Evolutionary conservation across 1,140 invertebrate species (phyloP), one percentile per base, ranked within the genome.

Genomic region (Lutraria rhynchaena): DNA sequence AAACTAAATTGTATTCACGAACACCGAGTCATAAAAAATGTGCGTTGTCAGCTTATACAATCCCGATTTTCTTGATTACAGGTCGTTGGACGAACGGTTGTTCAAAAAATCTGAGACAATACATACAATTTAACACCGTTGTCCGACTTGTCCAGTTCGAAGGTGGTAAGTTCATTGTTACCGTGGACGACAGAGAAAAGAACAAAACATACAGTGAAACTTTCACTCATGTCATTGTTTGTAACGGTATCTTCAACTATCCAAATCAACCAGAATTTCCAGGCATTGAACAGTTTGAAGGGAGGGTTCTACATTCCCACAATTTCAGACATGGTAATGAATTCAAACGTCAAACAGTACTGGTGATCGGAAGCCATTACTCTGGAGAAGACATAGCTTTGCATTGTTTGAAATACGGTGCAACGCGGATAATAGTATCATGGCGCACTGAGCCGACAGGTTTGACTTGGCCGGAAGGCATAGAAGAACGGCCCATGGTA

Each of bases 231-330:
- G 63, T 84, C 17, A 63, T 84, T 3, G 63, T 81, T 0, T 70
- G 76, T 3, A 33, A 3, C 17, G 82, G 82, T 19, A 74, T 69
- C 15, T 84, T 84, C 27, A 60, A 49, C 9, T 7, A 53, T 7
- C 77, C 77, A 31, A 81, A 81, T 31, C 33, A 29, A 17, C 65
- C 77, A 0, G 24, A 71, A 15, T 57, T 81, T 35, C 9, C 44
- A 4, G 81, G 81, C 35, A 31, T 76, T 0, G 61, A 53, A 37
- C 63, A 51, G 0, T 83, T 78, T 44, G 13, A 3, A 24, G 82
- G 82, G 13, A 27, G 74, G n/a, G 46, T 83, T 13, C n/a, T 83
- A 22, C 82, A 83, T 22, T 46, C 67, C 2, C 82, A 83, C 44
- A 67, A 83, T 31, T 74, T 83, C n/a, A 24, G 57, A 7, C 41